Base-by-base conservation (phyloP, 1,140 invertebrate species). In the Formica exsecta region DNA sequence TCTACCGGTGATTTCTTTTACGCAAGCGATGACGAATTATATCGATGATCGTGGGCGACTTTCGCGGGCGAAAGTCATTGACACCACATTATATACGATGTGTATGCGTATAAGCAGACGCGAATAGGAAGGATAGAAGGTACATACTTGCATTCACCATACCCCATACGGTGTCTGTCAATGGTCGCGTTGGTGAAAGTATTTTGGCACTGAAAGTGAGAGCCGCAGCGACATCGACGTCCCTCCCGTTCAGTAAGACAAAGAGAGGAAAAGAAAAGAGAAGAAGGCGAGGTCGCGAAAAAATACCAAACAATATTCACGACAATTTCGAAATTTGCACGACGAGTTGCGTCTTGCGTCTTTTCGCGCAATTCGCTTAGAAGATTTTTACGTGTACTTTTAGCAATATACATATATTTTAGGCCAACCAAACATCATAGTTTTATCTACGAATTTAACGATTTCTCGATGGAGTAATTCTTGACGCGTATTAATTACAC, bases 131-230 rank as follows among this genome's bases (percentile, higher is more conserved):
- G 59, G 57, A 86, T 71, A 76, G 73, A 51, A 59, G 66, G 48
- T 64, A 32, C 48, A 62, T 75, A 51, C 25, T 59, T 57, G 65
- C 59, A 51, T 74, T 80, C 66, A 66, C 59, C 36, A 66, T 22
- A 22, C 22, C 32, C 59, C 36, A 66, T 22, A 22, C 22, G 41
- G 13, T 32, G 62, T 79, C 76, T 36, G 59, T 59, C 71, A 13
- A 51, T 5, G 32, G 7, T 89, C 77, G 19, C 36, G 19, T 76
- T 41, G 84, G 90, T 91, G 90, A 91, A 91, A 91, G 90, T 91
- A 91, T 91, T 91, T 91, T 86, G 86, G 84, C 85, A 91, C 84
- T 88, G 79, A 91, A 91, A 91, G 90, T 91, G 90, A 86, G 85
- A 91, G 90, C 66, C 29, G 88, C 62, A n/a, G 54, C 62, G 77